Base-by-base conservation (phyloP, 2,797 vertebrate genomes). In the Lacerta bilineata region DNA sequence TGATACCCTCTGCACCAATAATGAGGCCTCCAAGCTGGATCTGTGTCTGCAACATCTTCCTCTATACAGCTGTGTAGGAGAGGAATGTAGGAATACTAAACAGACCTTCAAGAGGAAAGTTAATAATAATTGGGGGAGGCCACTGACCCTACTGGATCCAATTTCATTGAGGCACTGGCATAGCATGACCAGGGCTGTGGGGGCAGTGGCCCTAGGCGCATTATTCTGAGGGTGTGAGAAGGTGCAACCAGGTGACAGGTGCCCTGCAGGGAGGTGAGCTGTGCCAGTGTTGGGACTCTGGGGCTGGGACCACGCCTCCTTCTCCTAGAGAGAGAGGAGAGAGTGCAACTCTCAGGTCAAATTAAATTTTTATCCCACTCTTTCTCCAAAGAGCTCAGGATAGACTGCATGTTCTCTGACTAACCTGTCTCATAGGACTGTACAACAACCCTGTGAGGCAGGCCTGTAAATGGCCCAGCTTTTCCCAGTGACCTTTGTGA, bases 41-140 rank as follows among this genome's bases (percentile, higher is more conserved):
- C 23, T 74, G 4, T 36, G n/a, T 36, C 15, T 64, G 13, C 6
- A 64, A 17, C 85, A 83, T 92, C 43, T 69, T 86, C 61, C 61
- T 64, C 61, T 64, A 23, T 23, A 64, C 5, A 64, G 61, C 61
- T 64, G 61, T 1, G 20, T 7, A 23, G 17, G 61, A 64, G 17
- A 64, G 1, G 18, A 8, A 64, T 64, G 5, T 23, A 23, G 61
- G 17, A 64, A 64, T 23, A 64, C 61, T 87, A 64, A 55, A 82
- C 5, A n/a, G 83, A 69, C 17, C 61, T 84, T 33, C 11, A 64
- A 72, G 82, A 64, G 2, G 36, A 25, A 80, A 72, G 39, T 55
- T 33, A 75, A 55, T 55, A 61, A 71, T 8, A 43, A 27, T 9
- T n/a, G 27, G 8, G 13, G n/a, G 41, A 50, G 33, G 20, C 43